phyloP scores from a whole-genome alignment of 2,888 invertebrate species.

The Eupithecia abbreviata region DNA sequence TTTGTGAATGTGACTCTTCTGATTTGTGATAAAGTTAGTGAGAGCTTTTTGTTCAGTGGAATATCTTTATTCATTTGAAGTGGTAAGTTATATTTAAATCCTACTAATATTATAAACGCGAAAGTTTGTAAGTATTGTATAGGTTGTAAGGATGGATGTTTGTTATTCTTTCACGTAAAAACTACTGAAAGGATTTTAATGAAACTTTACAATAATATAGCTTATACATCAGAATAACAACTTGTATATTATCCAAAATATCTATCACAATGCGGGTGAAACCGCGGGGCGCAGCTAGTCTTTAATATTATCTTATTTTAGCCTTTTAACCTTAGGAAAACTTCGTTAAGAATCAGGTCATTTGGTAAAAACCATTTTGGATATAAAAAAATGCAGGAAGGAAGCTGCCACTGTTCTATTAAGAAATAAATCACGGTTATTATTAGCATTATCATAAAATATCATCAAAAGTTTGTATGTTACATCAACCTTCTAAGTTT shows the following conservation, averaged over 20 bases:
- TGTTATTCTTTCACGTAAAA: too few species aligned
- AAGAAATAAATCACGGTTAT: not conserved
- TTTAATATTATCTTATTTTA: too few species aligned
- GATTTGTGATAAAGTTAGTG: slow-evolving; percentile 34
- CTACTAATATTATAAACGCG: too few species aligned
- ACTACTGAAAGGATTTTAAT: too few species aligned
- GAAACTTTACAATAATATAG: too few species aligned
- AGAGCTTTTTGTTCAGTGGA: slow-evolving; percentile 21
- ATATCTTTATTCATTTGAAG: not conserved
- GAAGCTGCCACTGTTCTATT: not conserved
- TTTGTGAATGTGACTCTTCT: slow-evolving; percentile 29
- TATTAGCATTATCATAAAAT: not conserved
- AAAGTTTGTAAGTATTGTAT: too few species aligned
- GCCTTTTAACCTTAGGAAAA: too few species aligned
- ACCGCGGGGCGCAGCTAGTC: too few species aligned
- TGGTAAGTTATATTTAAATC: slow-evolving; percentile 18
- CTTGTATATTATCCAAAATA: too few species aligned
- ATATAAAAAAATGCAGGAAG: not conserved
- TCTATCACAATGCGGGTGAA: too few species aligned
- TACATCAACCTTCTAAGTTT: not conserved
- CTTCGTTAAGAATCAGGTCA: not conserved
- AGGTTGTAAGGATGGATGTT: too few species aligned
- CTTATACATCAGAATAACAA: too few species aligned
- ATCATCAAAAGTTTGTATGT: not conserved
- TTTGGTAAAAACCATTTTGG: not conserved